A percentile compares a stretch with the other conserved stretches of the same genome.
Conservation (phyloP, 2,888 invertebrate species). For the Phortica okadai region DNA sequence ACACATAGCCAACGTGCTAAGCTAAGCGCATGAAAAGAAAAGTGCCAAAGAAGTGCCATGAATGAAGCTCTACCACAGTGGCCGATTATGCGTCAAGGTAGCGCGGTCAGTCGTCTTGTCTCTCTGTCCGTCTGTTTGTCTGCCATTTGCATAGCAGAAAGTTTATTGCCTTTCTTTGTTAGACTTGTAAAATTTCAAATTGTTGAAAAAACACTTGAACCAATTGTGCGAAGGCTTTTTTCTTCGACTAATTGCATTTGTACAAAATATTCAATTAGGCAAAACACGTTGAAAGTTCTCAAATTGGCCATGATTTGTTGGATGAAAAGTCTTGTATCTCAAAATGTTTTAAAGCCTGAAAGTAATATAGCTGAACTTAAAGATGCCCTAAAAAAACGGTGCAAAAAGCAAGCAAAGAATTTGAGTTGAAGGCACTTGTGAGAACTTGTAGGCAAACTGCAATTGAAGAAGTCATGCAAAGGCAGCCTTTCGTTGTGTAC, state of each 20-base stretch:
- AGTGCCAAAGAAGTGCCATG: background rate
- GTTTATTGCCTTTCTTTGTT: no score
- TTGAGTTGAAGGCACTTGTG: background rate
- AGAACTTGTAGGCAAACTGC: background rate
- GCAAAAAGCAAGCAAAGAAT: background rate
- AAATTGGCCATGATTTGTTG: background rate
- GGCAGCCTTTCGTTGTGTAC: background rate
- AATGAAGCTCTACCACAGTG: conserved; percentile 22
- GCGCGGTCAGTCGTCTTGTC: background rate
- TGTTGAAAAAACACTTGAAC: background rate
- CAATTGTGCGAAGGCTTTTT: background rate
- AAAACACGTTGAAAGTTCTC: background rate
- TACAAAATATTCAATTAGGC: background rate
- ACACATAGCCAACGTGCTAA: background rate
- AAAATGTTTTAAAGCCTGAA: background rate
- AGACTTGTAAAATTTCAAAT: no score
- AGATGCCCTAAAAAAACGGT: background rate
- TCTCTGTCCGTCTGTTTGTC: no score
- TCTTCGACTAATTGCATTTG: no score
- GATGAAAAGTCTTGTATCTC: background rate
- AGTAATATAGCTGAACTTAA: no score
- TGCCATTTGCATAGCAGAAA: no score
- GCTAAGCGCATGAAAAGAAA: no score
- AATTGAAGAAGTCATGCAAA: background rate
- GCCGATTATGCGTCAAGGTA: conserved; percentile 16